A percentile compares a stretch with the other conserved stretches of the same genome.
These are phyloP conservation scores for Nothobranchius furzeri DNA, from an alignment of 2,113 vertebrate species.

Conservation along the genomic window DNA sequence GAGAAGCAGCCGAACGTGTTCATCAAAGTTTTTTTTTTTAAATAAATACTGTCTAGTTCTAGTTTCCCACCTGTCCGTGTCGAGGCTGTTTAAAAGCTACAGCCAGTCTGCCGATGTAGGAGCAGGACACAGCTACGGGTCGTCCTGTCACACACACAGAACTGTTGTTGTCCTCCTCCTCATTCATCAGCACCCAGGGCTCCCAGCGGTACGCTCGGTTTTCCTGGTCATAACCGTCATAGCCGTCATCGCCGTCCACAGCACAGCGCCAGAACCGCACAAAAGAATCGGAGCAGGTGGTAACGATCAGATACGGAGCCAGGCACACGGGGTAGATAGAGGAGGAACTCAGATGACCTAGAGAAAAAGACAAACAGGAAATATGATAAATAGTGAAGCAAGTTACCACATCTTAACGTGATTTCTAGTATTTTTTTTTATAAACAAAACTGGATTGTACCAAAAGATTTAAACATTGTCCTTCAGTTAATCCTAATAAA, in stretches of 20 bases:
- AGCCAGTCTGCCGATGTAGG: constrained; percentile 94
- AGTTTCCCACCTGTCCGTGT: constrained; percentile 64
- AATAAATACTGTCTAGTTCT: background rate
- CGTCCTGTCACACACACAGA: constrained; percentile 88
- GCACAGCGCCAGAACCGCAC: constrained; percentile 95
- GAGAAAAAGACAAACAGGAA: background rate
- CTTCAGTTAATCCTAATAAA: too few relatives aligned
- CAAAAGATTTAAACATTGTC: too few relatives aligned
- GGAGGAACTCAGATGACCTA: constrained; percentile 97
- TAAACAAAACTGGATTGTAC: too few relatives aligned
- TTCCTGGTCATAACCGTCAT: constrained; percentile 62
- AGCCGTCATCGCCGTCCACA: constrained; percentile 76
- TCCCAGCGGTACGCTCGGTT: constrained; percentile 86
- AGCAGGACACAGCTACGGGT: constrained; percentile 96
- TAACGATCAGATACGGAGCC: constrained; percentile 96
- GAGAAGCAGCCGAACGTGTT: too few relatives aligned
- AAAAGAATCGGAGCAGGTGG: constrained; percentile 92
- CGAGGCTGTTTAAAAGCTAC: constrained; percentile 92
- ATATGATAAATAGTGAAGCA: background rate
- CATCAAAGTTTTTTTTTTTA: background rate
- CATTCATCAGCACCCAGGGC: constrained; percentile 94
- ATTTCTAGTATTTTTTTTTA: too few relatives aligned
- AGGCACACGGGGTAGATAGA: constrained; percentile 99
- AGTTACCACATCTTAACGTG: background rate
- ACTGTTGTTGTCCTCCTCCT: constrained; percentile 93